phyloP scores from a whole-genome alignment of 92 coral and sea anemone species.

The Siderastrea radians region DNA sequence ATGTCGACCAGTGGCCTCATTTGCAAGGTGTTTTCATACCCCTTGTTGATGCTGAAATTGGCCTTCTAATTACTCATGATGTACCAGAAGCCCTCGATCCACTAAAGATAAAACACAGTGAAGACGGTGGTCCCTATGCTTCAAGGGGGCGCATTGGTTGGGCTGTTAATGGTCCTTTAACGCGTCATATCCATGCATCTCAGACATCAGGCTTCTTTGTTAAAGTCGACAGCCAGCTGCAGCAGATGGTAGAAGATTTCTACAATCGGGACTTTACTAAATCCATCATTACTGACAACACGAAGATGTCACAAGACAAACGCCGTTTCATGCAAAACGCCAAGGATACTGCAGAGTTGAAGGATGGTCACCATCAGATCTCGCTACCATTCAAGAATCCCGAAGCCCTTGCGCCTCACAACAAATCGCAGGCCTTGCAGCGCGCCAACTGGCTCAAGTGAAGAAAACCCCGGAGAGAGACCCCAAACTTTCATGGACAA shows the following conservation, averaged over 20 bases:
- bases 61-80: too few relatives aligned
- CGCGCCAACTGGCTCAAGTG: not conserved
- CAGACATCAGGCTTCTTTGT: not conserved
- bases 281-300: too few relatives aligned
- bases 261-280: not conserved
- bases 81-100: conserved; percentile 46
- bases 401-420: not conserved
- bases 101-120: conserved; percentile 5
- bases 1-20: too few relatives aligned
- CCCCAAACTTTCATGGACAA: not conserved
- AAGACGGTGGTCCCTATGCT: conserved; percentile 21
- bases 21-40: too few relatives aligned
- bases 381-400: not conserved
- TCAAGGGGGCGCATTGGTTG: conserved; percentile 9
- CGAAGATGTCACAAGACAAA: too few relatives aligned
- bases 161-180: conserved; percentile 35
- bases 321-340: too few relatives aligned
- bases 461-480: not conserved
- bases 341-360: too few relatives aligned
- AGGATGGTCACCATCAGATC: too few relatives aligned
- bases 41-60: too few relatives aligned
- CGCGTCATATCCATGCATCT: not conserved
- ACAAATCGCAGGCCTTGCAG: not conserved
- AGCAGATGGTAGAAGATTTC: not conserved
- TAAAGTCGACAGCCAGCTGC: not conserved